Evolutionary conservation across 2,888 invertebrate genomes (phyloP), one percentile per base, ranked within the genome.

Genomic region (Capitulum mitella): DNA sequence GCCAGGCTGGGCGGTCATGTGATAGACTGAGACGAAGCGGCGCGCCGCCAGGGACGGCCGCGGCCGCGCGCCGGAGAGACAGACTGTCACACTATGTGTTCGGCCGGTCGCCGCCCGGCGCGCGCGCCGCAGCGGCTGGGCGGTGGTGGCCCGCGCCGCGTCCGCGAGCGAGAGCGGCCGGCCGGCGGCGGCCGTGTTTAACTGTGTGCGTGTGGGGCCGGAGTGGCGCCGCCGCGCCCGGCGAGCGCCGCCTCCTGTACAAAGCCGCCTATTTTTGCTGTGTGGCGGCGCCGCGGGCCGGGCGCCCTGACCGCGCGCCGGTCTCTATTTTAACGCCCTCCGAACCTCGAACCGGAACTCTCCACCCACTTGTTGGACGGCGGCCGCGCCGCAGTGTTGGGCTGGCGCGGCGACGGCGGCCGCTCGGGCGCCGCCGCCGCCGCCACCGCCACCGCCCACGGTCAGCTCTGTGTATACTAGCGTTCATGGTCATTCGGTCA

Each of bases 401-500:
- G 64, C 32, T 34, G 64, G 34, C 64, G 34, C 19, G 34, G 64
- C 32, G 58, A 14, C 58, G n/a, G n/a, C 58, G 8, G n/a, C 58
- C 58, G 29, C 64, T 16, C 19, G 16, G 16, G 51, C 51, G 16
- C 34, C 64, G 64, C 64, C 34, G 34, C 29, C 10, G 32, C 29
- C 61, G 61, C 32, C 61, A 32, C 61, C 34, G 64, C 34, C 64
- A 19, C 34, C 64, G 5, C 61, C 26, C 10, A 8, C 22, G 22
- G 64, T 6, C 14, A 70, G 22, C 37, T 22, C 70, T 70, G 70
- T 70, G 70, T 70, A 40, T 70, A 40, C 37, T 70, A 70, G 40
- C 70, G 70, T 70, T 70, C 70, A 70, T 70, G 70, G 70, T 70
- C 70, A 70, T 70, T 70, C 12, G 70, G 70, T 70, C 70, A 70